Evolutionary conservation across 2,797 vertebrate species (phyloP), one percentile per base, ranked within the genome.

Genomic region (Miichthys miiuy): DNA sequence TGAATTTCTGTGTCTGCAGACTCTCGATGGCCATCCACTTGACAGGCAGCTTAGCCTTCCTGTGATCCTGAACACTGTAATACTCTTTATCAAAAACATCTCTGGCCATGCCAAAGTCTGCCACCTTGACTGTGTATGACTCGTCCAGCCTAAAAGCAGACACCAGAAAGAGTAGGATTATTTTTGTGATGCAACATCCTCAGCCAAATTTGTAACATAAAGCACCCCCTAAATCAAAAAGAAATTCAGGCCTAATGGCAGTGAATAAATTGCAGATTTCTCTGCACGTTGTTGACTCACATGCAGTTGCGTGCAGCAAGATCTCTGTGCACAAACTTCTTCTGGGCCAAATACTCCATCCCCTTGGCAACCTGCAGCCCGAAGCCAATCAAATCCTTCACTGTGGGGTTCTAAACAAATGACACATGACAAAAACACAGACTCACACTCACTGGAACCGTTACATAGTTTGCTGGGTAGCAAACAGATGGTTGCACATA

Each of bases 1-100:
- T 99, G 88, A 99, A 99, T 83, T 97, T 98, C 90, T 99, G 98
- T 2, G 96, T 99, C 94, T 97, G 97, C 64, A 99, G 94, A 88
- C 98, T 99, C 91, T 99, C 98, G 11, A 98, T 95, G 0, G 98
- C 98, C 98, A 99, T 99, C 98, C 98, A 99, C 78, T 99, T 99
- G 77, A 99, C 97, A 0, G 98, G 98, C 14, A 99, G 93, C 90
- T 97, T 98, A 55, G 97, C 96, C 0, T 96, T 97, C 77, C 91
- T 95, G 81, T 97, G 97, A 76, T 93, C 96, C 57, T 85, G 96
- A 64, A 99, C 84, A 58, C 98, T 99, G 89, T 99, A 99, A 92
- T 99, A 99, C 55, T 98, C 98, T 84, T 98, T 99, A 89, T 97
- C 97, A 6, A 99, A 96, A 58, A 99, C 90, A 0, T 98, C 98